Conservation (phyloP, 2,113 vertebrate genomes). For the Diphyllodes magnificus region DNA sequence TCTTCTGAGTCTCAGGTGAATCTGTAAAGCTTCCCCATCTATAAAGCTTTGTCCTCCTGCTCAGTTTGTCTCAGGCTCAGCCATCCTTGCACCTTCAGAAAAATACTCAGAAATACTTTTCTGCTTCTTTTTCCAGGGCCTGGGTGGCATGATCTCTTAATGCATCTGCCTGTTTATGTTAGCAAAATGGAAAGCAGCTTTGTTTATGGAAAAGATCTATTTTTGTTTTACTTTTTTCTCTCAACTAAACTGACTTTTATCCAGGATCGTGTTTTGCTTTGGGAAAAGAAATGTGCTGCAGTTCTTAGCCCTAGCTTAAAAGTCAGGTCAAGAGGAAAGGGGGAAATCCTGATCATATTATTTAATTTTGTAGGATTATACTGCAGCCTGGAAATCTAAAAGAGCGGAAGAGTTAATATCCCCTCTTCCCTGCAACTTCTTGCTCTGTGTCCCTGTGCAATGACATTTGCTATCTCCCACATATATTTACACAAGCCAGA, state of each 20-base stretch:
- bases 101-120: conserved; percentile 22
- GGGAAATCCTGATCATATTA: conserved; percentile 46
- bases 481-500: neutral
- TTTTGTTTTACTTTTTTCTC: conserved; percentile 69
- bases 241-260: conserved; percentile 62
- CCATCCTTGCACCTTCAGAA: conserved; percentile 12
- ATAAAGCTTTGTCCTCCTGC: neutral
- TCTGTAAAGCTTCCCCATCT: neutral
- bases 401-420: conserved; percentile 10
- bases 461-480: neutral
- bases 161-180: conserved; percentile 75
- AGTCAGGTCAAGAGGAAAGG: conserved; percentile 25
- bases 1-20: neutral
- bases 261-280: conserved; percentile 60
- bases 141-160: conserved; percentile 67
- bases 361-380: conserved; percentile 45
- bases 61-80: neutral
- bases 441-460: neutral
- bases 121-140: conserved; percentile 31
- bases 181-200: conserved; percentile 74
- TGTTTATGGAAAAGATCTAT: conserved; percentile 82
- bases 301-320: neutral
- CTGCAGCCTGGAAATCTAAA: conserved; percentile 2
- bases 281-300: conserved; percentile 7
- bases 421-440: neutral